Conservation (phyloP, 2,797 vertebrate species). For the Sciurus carolinensis region DNA sequence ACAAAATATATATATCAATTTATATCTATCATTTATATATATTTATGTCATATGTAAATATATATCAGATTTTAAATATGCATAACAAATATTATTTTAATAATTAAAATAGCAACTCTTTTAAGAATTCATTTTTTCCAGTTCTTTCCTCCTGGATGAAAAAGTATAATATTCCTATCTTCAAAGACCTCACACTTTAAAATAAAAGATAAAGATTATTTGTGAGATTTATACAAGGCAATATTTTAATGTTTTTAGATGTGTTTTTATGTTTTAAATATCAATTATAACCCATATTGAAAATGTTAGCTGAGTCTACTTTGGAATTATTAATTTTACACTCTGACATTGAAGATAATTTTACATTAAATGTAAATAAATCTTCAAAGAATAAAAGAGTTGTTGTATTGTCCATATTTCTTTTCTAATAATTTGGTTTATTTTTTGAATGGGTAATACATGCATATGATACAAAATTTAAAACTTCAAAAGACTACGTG, state of each 20-base stretch:
- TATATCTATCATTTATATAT: no score
- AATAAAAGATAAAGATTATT: not conserved
- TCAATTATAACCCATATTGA: conserved; percentile 15
- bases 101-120: conserved; percentile 28
- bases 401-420: conserved; percentile 30
- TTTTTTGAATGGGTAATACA: not conserved
- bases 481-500: not conserved
- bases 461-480: conserved; percentile 17
- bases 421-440: conserved; percentile 3
- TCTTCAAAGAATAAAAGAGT: conserved; percentile 54
- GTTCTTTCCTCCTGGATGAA: conserved; percentile 14
- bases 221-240: not conserved
- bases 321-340: conserved; percentile 42
- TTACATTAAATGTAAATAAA: conserved; percentile 56
- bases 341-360: conserved; percentile 68
- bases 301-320: not conserved
- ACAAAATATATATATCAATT: no score
- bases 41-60: no score
- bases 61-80: conserved; percentile 11
- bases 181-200: conserved; percentile 1
- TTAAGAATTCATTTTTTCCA: not conserved
- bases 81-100: conserved; percentile 30
- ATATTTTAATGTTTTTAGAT: conserved; percentile 42
- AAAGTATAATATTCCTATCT: not conserved
- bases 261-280: conserved; percentile 25